These are phyloP conservation scores for Macropodus opercularis DNA, from an alignment of 2,797 vertebrate genomes.

Conservation along the genomic window DNA sequence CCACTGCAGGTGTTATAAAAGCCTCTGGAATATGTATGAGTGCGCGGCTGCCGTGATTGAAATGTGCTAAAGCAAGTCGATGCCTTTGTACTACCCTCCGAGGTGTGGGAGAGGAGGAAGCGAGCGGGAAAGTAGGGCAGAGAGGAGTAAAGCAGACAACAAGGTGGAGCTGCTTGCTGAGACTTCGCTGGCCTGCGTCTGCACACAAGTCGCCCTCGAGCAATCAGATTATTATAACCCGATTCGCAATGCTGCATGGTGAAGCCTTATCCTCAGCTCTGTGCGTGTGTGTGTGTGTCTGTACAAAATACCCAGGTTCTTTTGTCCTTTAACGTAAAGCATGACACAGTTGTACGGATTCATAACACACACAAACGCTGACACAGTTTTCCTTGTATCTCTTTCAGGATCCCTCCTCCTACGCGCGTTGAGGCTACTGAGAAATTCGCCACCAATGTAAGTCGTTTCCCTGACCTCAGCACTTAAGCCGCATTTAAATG, in stretches of 20 bases:
- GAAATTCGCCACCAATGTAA: conserved; percentile 77
- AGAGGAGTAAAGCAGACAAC: conserved; percentile 41
- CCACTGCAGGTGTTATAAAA: conserved; percentile 52
- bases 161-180: conserved; percentile 58
- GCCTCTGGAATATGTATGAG: conserved; percentile 63
- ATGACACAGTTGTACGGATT: conserved; percentile 24
- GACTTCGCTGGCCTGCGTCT: conserved; percentile 41
- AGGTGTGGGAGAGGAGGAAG: conserved; percentile 39
- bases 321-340: conserved; percentile 33
- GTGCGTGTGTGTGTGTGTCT: conserved; percentile 23
- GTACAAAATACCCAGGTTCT: conserved; percentile 26
- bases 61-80: conserved; percentile 56
- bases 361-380: conserved; percentile 39
- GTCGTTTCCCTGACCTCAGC: conserved; percentile 56
- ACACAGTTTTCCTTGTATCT: conserved; percentile 48
- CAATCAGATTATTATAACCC: conserved; percentile 62
- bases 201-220: conserved; percentile 50
- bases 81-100: conserved; percentile 47
- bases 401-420: conserved; percentile 64
- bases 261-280: conserved; percentile 37
- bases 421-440: conserved; percentile 46
- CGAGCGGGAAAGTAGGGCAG: conserved; percentile 64
- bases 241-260: conserved; percentile 40
- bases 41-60: conserved; percentile 55
- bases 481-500: conserved; percentile 49